Evolutionary conservation across 2,113 vertebrate genomes (phyloP).

Genomic region (Zootoca vivipara): DNA sequence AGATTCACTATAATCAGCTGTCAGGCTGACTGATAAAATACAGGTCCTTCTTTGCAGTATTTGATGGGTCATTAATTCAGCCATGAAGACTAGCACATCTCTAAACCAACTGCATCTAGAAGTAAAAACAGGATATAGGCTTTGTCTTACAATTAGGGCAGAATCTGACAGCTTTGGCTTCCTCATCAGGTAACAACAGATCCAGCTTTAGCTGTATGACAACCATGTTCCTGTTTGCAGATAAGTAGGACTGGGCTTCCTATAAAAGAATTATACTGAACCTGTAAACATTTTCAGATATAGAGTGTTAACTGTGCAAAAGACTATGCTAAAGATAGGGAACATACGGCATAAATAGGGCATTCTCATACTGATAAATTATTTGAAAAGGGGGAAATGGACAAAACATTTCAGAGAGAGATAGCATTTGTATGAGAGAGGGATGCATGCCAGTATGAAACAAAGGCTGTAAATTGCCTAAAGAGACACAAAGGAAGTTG

Average conservation of each 20-base stretch:
- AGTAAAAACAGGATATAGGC: too few species aligned
- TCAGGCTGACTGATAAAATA: too few species aligned
- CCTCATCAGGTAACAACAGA: background rate
- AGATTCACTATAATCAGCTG: too few species aligned
- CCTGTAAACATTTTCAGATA: background rate
- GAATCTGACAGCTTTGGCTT: too few species aligned
- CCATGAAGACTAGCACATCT: too few species aligned
- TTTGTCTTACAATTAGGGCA: too few species aligned
- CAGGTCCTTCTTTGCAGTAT: too few species aligned
- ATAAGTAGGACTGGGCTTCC: background rate
- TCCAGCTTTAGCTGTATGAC: background rate
- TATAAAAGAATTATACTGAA: background rate
- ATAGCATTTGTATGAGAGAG: background rate
- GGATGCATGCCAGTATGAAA: background rate
- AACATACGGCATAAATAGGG: background rate
- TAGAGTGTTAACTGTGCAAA: background rate
- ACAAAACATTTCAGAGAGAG: background rate
- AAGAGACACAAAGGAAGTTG: rapidly evolving
- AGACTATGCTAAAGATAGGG: background rate
- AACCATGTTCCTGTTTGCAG: background rate
- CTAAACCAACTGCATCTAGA: too few species aligned
- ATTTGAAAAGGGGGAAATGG: background rate
- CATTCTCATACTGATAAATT: background rate
- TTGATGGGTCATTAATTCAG: too few species aligned
- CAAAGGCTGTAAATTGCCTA: background rate